Percentiles rank a stretch among this genome's conserved stretches.
phyloP scores from a whole-genome alignment of 2,797 vertebrate genomes.

The Hoplostethus atlanticus region DNA sequence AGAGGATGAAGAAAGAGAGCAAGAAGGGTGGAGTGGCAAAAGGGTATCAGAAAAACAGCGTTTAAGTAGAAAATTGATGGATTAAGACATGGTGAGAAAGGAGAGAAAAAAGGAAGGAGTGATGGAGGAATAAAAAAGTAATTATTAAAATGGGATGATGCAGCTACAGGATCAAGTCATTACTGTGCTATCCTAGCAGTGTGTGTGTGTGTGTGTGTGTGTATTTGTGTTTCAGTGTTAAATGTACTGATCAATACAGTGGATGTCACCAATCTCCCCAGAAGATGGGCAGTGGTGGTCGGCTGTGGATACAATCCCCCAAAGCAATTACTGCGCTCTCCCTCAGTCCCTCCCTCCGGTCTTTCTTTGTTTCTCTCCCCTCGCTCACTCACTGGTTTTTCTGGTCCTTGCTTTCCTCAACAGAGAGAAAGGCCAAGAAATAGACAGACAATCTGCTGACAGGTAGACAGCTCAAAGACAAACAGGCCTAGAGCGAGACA shows the following conservation, averaged over 20 bases:
- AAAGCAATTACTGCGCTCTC: slow-evolving; percentile 40
- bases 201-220: slow-evolving; percentile 19
- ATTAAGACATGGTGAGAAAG: neutral
- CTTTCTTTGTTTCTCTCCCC: slow-evolving; percentile 2
- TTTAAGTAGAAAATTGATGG: neutral
- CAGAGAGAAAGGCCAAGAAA: neutral
- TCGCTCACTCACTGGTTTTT: neutral
- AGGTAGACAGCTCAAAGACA: slow-evolving; percentile 1
- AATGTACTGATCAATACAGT: slow-evolving; percentile 68
- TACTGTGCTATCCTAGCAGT: neutral
- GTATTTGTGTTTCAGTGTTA: slow-evolving; percentile 38
- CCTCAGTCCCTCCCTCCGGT: neutral
- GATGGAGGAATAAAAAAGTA: neutral
- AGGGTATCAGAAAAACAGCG: too few relatives aligned
- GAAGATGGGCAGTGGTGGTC: slow-evolving; percentile 35
- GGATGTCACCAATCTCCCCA: slow-evolving; percentile 70
- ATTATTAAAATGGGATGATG: neutral
- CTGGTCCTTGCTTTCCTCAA: neutral
- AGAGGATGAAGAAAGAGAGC: too few relatives aligned
- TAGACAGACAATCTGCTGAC: neutral
- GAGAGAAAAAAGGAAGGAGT: neutral
- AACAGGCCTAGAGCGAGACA: neutral
- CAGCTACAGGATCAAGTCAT: neutral
- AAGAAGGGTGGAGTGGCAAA: too few relatives aligned
- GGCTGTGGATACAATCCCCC: slow-evolving; percentile 54